Evolutionary conservation across 2,113 vertebrate genomes (phyloP).

Genomic region (Propithecus coquereli): DNA sequence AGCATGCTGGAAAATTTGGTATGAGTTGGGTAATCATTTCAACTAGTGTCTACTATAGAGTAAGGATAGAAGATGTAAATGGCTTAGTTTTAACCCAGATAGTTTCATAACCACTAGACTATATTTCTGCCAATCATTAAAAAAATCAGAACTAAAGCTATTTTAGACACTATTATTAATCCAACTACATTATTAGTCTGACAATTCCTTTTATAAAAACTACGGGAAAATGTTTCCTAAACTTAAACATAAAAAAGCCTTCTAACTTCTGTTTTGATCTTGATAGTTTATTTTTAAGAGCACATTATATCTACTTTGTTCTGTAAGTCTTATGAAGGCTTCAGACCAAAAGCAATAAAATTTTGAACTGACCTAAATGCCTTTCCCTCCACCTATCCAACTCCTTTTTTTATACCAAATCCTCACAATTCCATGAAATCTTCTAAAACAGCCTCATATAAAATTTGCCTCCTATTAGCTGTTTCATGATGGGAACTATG

Average conservation of each 20-base stretch:
- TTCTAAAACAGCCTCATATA: background rate
- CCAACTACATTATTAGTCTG: background rate
- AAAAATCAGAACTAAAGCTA: conserved; percentile 23
- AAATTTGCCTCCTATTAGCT: background rate
- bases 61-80: background rate
- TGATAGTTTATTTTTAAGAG: conserved; percentile 55
- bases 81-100: background rate
- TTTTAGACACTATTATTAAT: conserved; percentile 34
- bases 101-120: conserved; percentile 20
- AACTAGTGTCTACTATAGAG: background rate
- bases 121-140: conserved; percentile 38
- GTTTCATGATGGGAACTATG: background rate
- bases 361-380: conserved; percentile 24
- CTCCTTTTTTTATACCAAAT: background rate
- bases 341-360: conserved; percentile 43
- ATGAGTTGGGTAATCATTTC: background rate
- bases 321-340: conserved; percentile 4
- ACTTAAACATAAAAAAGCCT: conserved; percentile 19
- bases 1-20: background rate
- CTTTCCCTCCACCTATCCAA: background rate
- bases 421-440: background rate
- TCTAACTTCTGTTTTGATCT: conserved; percentile 39
- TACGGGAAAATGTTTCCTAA: conserved; percentile 35
- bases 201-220: conserved; percentile 38
- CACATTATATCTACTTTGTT: conserved; percentile 8